Evolutionary conservation across 2,888 invertebrate genomes (phyloP).

Genomic region (Trilocha varians): DNA sequence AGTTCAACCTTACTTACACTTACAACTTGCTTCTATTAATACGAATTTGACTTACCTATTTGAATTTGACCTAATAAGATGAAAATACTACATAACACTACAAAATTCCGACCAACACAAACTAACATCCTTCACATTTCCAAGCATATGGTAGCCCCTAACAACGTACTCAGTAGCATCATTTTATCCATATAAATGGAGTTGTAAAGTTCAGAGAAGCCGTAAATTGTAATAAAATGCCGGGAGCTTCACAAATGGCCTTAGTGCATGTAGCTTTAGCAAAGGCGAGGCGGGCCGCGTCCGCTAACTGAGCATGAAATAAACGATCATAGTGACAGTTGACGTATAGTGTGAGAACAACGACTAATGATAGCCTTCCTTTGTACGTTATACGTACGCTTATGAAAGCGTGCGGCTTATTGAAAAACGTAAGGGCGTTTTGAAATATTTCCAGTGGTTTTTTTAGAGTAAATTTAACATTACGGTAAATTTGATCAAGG

Average conservation of each 20-base stretch:
- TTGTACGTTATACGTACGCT: not conserved
- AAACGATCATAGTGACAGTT: constrained; percentile 42
- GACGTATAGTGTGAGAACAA: constrained; percentile 31
- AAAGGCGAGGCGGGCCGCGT: not conserved
- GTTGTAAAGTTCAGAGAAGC: not conserved
- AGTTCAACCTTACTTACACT: too few species aligned
- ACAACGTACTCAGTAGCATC: not conserved
- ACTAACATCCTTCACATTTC: not conserved
- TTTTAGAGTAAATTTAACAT: too few species aligned
- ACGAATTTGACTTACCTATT: too few species aligned
- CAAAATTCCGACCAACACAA: too few species aligned
- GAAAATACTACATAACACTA: too few species aligned
- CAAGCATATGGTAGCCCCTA: not conserved
- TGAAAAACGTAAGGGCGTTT: too few species aligned
- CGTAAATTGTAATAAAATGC: not conserved
- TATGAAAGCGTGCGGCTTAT: too few species aligned
- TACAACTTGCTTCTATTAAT: too few species aligned
- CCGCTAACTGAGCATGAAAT: constrained; percentile 32
- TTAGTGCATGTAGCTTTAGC: constrained; percentile 11
- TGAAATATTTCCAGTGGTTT: too few species aligned
- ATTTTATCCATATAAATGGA: not conserved
- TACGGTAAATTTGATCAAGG: too few species aligned
- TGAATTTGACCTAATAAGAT: too few species aligned
- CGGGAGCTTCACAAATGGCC: not conserved
- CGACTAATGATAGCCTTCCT: not conserved